Evolutionary conservation across 2,113 vertebrate genomes (phyloP).

Genomic region (Taurulus bubalis): DNA sequence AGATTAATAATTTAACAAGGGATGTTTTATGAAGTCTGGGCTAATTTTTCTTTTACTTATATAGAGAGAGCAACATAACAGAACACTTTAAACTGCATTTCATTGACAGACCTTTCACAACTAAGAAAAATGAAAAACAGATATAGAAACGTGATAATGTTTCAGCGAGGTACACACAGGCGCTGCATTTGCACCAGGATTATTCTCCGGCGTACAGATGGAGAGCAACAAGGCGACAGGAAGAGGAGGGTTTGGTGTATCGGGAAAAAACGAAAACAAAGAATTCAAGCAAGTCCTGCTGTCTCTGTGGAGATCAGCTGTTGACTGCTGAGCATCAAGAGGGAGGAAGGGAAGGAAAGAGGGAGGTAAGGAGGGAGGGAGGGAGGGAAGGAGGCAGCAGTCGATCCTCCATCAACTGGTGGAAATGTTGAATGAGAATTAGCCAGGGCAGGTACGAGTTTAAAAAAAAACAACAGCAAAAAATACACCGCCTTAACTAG

Average conservation of each 20-base stretch:
- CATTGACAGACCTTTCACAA: background rate
- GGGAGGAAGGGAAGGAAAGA: background rate
- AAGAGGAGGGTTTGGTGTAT: background rate
- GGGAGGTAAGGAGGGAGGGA: background rate
- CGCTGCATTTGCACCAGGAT: background rate
- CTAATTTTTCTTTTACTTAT: background rate
- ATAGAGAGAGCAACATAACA: background rate
- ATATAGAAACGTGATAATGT: background rate
- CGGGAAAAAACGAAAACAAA: slow-evolving; percentile 14
- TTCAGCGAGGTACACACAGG: background rate
- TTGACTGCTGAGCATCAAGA: slow-evolving; percentile 48
- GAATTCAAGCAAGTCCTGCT: background rate
- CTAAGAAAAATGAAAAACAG: background rate
- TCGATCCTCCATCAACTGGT: background rate
- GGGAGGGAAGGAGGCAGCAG: background rate
- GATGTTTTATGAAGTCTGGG: background rate
- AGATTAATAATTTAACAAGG: background rate
- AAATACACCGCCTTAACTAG: background rate
- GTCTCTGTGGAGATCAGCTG: slow-evolving; percentile 27
- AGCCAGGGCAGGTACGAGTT: slow-evolving; percentile 13
- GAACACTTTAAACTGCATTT: background rate
- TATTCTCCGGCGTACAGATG: background rate
- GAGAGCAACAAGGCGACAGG: background rate
- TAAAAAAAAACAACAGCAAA: slow-evolving; percentile 2
- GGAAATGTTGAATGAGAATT: slow-evolving; percentile 22